A percentile compares a stretch with the other conserved stretches of the same genome.
These are phyloP conservation scores for Chondrosia reniformis DNA, from an alignment of 37 sponge, comb jelly and placozoan species.

Conservation along the genomic window DNA sequence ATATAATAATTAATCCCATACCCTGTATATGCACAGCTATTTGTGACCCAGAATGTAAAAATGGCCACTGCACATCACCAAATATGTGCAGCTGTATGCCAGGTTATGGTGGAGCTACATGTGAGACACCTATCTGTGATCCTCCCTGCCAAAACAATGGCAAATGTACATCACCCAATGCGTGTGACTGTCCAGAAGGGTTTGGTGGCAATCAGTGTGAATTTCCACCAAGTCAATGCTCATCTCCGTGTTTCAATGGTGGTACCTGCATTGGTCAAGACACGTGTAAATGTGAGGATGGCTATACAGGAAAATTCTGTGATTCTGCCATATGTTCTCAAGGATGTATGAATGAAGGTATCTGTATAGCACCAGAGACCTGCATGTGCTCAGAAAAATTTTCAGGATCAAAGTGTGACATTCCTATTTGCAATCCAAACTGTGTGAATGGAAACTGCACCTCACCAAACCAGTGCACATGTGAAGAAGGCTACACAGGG, in stretches of 20 bases:
- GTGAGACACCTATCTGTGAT: neutral
- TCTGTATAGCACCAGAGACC: neutral
- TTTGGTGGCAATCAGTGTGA: neutral
- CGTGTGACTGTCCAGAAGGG: constrained; percentile 8
- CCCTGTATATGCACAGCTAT: too few relatives aligned
- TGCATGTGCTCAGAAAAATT: neutral
- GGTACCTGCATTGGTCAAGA: neutral
- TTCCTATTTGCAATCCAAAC: neutral
- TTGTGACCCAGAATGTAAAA: neutral
- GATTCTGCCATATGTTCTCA: neutral
- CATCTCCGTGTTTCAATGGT: constrained; percentile 2
- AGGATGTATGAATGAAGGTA: neutral
- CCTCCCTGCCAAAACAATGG: constrained; percentile 7
- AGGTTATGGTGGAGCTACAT: neutral
- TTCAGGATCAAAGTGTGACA: neutral
- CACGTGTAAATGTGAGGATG: neutral
- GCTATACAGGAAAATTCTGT: constrained; percentile 2
- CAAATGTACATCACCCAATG: neutral
- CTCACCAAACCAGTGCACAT: neutral
- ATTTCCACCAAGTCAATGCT: neutral
- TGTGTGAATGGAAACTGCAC: neutral
- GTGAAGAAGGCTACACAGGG: neutral
- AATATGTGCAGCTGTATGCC: neutral
- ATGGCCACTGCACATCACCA: neutral
- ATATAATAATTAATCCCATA: too few relatives aligned